Evolutionary conservation across 1,140 invertebrate species (phyloP).

Genomic region (Drosophila carrolli): DNA sequence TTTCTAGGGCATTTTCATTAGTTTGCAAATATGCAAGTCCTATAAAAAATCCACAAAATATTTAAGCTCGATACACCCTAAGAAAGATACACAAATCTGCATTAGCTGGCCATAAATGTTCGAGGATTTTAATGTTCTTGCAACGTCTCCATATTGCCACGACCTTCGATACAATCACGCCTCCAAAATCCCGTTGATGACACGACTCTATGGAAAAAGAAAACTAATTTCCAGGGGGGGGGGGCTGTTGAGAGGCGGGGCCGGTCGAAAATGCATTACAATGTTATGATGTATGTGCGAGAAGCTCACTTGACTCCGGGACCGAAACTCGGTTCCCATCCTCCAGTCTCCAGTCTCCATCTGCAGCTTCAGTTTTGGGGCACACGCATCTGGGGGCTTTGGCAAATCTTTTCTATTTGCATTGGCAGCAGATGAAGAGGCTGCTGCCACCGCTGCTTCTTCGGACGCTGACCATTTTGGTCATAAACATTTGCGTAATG

Average conservation of each 20-base stretch:
- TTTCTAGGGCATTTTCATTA: neutral
- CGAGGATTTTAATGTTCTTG: slow-evolving; percentile 35
- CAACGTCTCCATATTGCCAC: slow-evolving; percentile 42
- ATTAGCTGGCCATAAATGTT: slow-evolving; percentile 34
- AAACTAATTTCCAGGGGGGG: slow-evolving; percentile 41
- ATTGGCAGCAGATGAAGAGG: slow-evolving; percentile 59
- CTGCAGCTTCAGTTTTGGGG: slow-evolving; percentile 28
- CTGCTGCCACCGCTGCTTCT: slow-evolving; percentile 37
- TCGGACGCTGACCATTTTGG: slow-evolving; percentile 73
- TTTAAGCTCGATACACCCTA: neutral
- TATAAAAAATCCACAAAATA: neutral
- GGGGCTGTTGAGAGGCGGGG: neutral
- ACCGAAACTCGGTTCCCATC: slow-evolving; percentile 41
- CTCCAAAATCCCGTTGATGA: slow-evolving; percentile 47
- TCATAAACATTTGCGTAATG: slow-evolving; percentile 83
- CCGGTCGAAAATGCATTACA: slow-evolving; percentile 68
- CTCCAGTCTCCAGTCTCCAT: slow-evolving; percentile 12
- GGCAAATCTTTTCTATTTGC: slow-evolving; percentile 79
- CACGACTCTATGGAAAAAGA: slow-evolving; percentile 37
- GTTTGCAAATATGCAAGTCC: neutral
- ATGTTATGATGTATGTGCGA: slow-evolving; percentile 68
- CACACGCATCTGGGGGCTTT: slow-evolving; percentile 72
- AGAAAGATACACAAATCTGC: slow-evolving; percentile 36
- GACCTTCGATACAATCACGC: slow-evolving; percentile 55
- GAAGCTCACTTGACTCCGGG: slow-evolving; percentile 23